Evolutionary conservation across 2,113 vertebrate species (phyloP), one percentile per base, ranked within the genome.

Genomic region (Sminthopsis crassicaudata): DNA sequence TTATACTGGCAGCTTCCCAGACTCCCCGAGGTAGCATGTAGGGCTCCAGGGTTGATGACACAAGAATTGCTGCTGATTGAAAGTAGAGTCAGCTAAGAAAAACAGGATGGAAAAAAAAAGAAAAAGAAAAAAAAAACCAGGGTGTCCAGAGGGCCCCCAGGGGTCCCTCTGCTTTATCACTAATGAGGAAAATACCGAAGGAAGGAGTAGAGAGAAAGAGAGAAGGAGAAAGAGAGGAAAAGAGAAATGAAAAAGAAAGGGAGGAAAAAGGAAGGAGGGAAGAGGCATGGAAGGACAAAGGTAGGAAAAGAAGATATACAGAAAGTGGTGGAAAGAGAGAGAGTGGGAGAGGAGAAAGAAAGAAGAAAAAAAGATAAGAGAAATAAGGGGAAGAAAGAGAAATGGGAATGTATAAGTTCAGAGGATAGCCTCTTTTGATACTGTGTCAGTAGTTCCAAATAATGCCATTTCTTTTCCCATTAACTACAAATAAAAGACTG

Each of bases 1-100:
- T 84, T 27, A 92, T 25, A 25, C 46, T 94, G 94, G 96, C 90
- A 76, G 52, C 84, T 97, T 96, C 94, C 94, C 93, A 93, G 16
- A 1, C 50, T 89, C 88, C 90, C 57, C 24, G 91, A 46, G 94
- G 67, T 3, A 2, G 30, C 46, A 90, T n/a, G 90, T 57, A 92
- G 57, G 94, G 48, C 46, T 96, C 54, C 53, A 14, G 50, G 2
- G 46, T 76, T 30, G 91, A 0, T 0, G 95, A 92, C 57, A 97
- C 90, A 11, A 3, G 60, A 96, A 26, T 91, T 91, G 42, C 36
- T 95, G 67, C n/a, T 95, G 30, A 36, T 88, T 52, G 76, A 67
- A 96, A 93, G 2, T 10, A 93, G 91, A 92, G 42, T 89, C 89
- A 90, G 55, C 1, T 53, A 4, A 50, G 53, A 93, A 90, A 93